These are phyloP conservation scores for Acronicta alni DNA, from an alignment of 2,888 invertebrate species.

Conservation along the genomic window DNA sequence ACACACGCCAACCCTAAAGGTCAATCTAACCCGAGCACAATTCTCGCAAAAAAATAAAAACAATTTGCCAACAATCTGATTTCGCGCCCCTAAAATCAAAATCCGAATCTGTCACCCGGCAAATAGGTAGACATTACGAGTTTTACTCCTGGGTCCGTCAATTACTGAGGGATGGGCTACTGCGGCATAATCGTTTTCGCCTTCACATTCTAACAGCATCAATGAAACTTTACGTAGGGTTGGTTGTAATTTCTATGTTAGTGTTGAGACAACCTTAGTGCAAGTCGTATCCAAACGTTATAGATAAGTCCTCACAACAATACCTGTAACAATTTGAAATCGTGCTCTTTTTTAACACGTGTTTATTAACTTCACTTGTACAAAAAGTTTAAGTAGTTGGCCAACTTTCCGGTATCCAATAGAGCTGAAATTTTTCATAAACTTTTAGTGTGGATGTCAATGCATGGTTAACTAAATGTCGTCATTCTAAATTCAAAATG, in stretches of 20 bases:
- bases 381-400: no score
- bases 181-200: conserved; percentile 44
- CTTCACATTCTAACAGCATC: conserved; percentile 46
- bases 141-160: conserved; percentile 38
- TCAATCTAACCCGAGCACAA: conserved; percentile 6
- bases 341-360: no score
- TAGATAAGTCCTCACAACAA: conserved; percentile 47
- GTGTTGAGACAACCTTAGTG: conserved; percentile 24
- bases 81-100: conserved; percentile 50
- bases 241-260: conserved; percentile 46
- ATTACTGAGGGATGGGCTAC: conserved; percentile 37
- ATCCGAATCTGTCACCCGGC: conserved; percentile 31
- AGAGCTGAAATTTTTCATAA: no score
- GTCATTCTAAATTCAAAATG: no score
- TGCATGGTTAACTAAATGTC: no score
- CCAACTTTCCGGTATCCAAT: no score
- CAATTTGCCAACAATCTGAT: conserved; percentile 45
- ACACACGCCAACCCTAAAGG: conserved; percentile 19
- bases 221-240: conserved; percentile 50
- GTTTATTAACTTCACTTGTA: no score
- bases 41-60: conserved; percentile 45
- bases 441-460: no score
- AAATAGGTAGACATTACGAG: conserved; percentile 45
- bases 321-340: no score
- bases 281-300: conserved; percentile 31